Evolutionary conservation across 2,888 invertebrate genomes (phyloP).

Genomic region (Microctonus hyperodae): DNA sequence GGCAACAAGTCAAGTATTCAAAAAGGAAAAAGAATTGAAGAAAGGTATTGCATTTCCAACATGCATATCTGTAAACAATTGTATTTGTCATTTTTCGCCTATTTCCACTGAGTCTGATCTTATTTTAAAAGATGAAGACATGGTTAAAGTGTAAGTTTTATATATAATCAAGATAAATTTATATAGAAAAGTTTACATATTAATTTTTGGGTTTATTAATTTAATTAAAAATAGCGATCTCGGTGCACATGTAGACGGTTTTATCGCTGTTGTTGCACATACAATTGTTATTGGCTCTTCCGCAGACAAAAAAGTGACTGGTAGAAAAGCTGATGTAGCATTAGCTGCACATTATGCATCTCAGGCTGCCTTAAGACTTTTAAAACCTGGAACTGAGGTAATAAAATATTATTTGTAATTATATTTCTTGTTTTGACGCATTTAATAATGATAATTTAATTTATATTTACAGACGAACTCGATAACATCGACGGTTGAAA

Average conservation of each 20-base stretch:
- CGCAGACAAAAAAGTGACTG: slow-evolving; percentile 77
- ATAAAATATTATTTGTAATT: slow-evolving; percentile 20
- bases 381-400: slow-evolving; percentile 91
- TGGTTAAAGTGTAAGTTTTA: slow-evolving; percentile 92
- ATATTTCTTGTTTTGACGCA: slow-evolving; percentile 22
- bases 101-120: slow-evolving; percentile 91
- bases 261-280: slow-evolving; percentile 97
- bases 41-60: slow-evolving; percentile 99
- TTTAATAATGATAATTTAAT: neutral
- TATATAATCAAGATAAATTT: neutral
- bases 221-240: slow-evolving; percentile 76
- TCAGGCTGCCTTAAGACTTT: slow-evolving; percentile 91
- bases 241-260: slow-evolving; percentile 98
- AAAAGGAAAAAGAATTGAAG: slow-evolving; percentile 97
- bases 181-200: neutral
- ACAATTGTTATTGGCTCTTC: slow-evolving; percentile 88
- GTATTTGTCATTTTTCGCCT: slow-evolving; percentile 99
- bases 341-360: slow-evolving; percentile 95
- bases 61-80: slow-evolving; percentile 98
- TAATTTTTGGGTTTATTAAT: slow-evolving; percentile 25
- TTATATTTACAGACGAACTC: slow-evolving; percentile 76
- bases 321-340: slow-evolving; percentile 92
- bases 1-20: slow-evolving; percentile 95
- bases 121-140: slow-evolving; percentile 86
- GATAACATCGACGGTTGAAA: slow-evolving; percentile 91